A percentile compares a stretch with the other conserved stretches of the same genome.
phyloP scores from a whole-genome alignment of 30 jellyfish, hydroid and myxozoan genomes.

The Hydractinia symbiolongicarpus region DNA sequence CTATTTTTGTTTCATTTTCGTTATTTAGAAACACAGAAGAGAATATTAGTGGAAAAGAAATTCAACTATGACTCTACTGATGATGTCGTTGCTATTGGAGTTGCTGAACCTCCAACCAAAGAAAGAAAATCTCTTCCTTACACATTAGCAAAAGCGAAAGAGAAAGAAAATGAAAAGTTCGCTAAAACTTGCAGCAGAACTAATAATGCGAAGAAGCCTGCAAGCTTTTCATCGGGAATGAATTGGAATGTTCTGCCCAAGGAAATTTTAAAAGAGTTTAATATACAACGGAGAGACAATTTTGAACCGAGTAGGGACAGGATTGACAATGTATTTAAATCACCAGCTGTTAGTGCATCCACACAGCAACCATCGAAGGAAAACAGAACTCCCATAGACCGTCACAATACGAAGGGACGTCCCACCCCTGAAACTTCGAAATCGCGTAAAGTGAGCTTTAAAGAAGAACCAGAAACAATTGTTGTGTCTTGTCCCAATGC shows the following conservation, averaged over 20 bases:
- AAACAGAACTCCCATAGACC: not conserved
- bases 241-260: slow-evolving; percentile 26
- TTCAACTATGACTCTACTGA: slow-evolving; percentile 33
- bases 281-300: not conserved
- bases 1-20: no score
- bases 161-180: not conserved
- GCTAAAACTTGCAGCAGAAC: not conserved
- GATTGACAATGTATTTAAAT: no score
- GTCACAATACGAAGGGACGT: not conserved
- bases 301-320: no score
- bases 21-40: slow-evolving; percentile 31
- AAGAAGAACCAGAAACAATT: slow-evolving; percentile 29
- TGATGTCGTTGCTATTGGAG: slow-evolving; percentile 29
- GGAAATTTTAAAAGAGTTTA: slow-evolving; percentile 21
- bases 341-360: no score
- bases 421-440: no score
- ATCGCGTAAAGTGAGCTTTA: slow-evolving; percentile 24
- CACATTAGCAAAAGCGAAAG: slow-evolving; percentile 22
- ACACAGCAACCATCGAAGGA: no score
- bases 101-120: not conserved
- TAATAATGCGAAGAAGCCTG: not conserved
- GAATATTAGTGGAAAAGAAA: slow-evolving; percentile 24
- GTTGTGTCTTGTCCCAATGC: not conserved
- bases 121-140: slow-evolving; percentile 10
- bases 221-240: slow-evolving; percentile 7